Conservation (phyloP, 2,797 vertebrate species). For the Sebastes taczanowskii region DNA sequence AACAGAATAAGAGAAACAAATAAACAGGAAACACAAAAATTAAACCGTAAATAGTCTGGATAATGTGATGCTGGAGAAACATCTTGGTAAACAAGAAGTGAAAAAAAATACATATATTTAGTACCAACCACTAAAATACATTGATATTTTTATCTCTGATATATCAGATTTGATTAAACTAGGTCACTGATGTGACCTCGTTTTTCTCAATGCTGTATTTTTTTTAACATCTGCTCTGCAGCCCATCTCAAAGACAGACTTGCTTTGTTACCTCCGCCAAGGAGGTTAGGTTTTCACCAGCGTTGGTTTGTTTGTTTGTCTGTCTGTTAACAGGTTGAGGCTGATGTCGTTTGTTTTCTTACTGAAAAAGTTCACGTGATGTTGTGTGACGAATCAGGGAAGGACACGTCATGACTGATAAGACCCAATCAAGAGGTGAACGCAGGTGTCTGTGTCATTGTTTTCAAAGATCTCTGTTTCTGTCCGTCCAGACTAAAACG, state of each 20-base stretch:
- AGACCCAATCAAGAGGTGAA: not conserved
- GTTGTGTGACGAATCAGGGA: not conserved
- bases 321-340: too few relatives aligned
- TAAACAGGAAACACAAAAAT: not conserved
- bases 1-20: not conserved
- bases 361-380: too few relatives aligned
- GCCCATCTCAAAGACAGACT: not conserved
- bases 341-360: too few relatives aligned
- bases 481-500: not conserved
- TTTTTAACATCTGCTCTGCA: not conserved
- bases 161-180: slow-evolving; percentile 2
- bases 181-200: not conserved
- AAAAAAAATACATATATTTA: not conserved
- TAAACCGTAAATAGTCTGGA: not conserved
- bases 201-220: not conserved
- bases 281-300: too few relatives aligned
- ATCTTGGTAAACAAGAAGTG: not conserved
- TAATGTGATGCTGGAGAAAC: not conserved
- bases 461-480: not conserved
- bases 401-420: not conserved
- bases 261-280: not conserved
- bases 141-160: not conserved
- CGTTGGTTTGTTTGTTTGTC: too few relatives aligned
- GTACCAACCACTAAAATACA: not conserved
- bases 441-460: not conserved